Base-by-base conservation (phyloP, 2,888 invertebrate genomes). In the Mechanitis mazaeus region DNA sequence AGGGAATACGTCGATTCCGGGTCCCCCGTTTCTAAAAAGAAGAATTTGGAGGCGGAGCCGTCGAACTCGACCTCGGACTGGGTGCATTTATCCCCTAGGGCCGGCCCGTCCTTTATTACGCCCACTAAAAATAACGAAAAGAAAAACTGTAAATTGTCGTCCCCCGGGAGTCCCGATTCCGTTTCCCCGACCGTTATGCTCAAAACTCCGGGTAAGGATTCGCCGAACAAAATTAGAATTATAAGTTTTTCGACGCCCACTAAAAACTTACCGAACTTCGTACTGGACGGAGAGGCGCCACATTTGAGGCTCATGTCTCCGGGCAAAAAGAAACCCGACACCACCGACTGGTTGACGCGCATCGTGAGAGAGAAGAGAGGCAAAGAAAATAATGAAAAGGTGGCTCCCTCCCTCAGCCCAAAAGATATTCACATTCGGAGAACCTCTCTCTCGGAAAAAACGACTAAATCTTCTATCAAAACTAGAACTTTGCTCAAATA, bases 261-360 rank as follows among this genome's bases (percentile, higher is more conserved):
- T 0, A 89, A 91, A 20, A 93, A 95, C 77, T 79, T 96, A 64
- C 96, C 96, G 0, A 94, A 96, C 83, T 96, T 91, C 72, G 95
- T 95, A 0, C 69, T 93, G 12, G 93, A 94, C 71, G 96, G 96
- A 0, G 93, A 93, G 46, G 95, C 95, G 0, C 96, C 96, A 0
- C 95, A 95, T 78, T 77, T 95, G 58, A 84, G 92, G 47, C 87
- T 92, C 56, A 93, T 93, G 90, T 95, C 95, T 0, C 95, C 95
- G 0, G 91, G 91, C 42, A 93, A 93, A 64, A 91, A 91, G 68
- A 88, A 87, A 42, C 92, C 91, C 65, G 92, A 92, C 57, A 92
- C 93, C 67, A 89, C 93, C 0, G 93, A 95, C 78, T 95, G 95
- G 95, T 77, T 95, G 55, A 95, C 88, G 1, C 75, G 68, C 3